Evolutionary conservation across 2,113 vertebrate genomes (phyloP).

Genomic region (Cnemophilus loriae): DNA sequence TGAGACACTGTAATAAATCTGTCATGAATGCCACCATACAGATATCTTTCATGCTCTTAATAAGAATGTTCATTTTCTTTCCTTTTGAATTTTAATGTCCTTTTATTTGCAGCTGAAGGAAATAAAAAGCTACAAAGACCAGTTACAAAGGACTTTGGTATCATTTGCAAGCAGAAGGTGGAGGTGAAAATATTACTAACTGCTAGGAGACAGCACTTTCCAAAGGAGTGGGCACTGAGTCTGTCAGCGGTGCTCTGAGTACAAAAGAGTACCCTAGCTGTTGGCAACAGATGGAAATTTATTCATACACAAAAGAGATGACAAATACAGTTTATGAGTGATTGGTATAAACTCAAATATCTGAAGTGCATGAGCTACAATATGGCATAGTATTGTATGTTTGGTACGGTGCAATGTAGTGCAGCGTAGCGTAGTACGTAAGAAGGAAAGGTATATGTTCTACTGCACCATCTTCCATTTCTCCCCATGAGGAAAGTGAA

Average conservation of each 20-base stretch:
- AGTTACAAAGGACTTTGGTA: not conserved
- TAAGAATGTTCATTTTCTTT: not conserved
- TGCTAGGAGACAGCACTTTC: not conserved
- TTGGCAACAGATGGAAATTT: not conserved
- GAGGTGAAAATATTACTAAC: not conserved
- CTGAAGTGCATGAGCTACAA: not conserved
- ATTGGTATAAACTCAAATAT: not conserved
- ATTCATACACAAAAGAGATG: not conserved
- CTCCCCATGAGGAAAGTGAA: not conserved
- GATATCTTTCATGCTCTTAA: not conserved
- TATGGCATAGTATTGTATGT: fast-evolving
- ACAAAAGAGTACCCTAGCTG: not conserved
- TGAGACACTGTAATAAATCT: not conserved
- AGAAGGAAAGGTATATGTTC: not conserved
- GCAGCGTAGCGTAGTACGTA: not conserved
- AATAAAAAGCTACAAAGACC: not conserved
- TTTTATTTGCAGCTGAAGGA: not conserved
- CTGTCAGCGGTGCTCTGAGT: not conserved
- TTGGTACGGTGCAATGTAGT: not conserved
- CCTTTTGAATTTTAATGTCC: not conserved
- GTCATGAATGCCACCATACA: not conserved
- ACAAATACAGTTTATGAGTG: not conserved
- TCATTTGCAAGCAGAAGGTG: not conserved
- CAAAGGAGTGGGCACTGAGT: not conserved
- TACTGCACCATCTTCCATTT: not conserved